Evolutionary conservation across 2,113 vertebrate species (phyloP).

Genomic region (Triplophysa dalaica): DNA sequence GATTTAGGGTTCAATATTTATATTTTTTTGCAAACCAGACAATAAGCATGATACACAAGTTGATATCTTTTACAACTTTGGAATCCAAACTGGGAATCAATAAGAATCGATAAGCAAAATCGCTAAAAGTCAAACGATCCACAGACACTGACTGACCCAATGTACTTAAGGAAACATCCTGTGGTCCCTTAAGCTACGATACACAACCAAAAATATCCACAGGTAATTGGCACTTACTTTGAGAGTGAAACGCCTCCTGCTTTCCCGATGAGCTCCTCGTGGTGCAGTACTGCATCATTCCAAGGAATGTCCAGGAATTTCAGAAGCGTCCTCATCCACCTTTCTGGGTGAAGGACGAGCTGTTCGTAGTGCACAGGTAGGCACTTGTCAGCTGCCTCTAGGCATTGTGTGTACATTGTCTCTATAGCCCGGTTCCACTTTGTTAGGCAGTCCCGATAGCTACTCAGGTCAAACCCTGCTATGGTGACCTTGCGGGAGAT

Average conservation of each 20-base stretch:
- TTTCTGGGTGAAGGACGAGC: conserved; percentile 91
- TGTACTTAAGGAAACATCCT: neutral
- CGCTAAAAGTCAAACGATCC: no score
- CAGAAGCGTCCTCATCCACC: conserved; percentile 91
- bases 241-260: conserved; percentile 95
- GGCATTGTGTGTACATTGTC: conserved; percentile 96
- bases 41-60: no score
- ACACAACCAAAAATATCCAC: neutral
- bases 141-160: no score
- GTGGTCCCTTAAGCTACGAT: neutral
- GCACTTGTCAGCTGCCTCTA: conserved; percentile 87
- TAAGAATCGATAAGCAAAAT: no score
- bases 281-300: conserved; percentile 91
- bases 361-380: conserved; percentile 92
- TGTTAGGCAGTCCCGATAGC: conserved; percentile 94
- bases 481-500: conserved; percentile 97
- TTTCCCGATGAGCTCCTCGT: conserved; percentile 97
- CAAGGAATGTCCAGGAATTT: conserved; percentile 91
- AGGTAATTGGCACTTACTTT: conserved; percentile 81
- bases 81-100: no score
- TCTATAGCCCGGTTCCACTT: conserved; percentile 98
- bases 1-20: no score
- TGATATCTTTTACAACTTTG: no score
- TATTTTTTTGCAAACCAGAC: no score
- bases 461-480: conserved; percentile 93